phyloP scores from a whole-genome alignment of 2,113 vertebrate species.

The Trochalopteron elliotii region DNA sequence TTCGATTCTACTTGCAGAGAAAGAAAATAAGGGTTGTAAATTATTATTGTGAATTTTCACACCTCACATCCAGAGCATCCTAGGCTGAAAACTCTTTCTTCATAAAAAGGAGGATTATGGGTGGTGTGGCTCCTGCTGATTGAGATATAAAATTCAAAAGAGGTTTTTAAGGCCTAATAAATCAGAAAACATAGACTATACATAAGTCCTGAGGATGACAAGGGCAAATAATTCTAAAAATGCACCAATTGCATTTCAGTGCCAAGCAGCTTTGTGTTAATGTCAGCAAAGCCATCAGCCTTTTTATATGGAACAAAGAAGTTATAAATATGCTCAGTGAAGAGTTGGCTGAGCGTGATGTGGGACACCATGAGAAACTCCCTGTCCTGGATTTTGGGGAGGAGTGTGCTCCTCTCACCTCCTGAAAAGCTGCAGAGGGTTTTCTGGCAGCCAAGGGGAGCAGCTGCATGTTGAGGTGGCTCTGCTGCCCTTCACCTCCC shows the following conservation, averaged over 20 bases:
- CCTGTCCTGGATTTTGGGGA: not conserved
- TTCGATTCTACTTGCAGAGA: not conserved
- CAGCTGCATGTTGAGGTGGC: not conserved
- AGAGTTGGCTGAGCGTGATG: not conserved
- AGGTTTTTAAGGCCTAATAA: not conserved
- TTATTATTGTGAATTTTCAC: not conserved
- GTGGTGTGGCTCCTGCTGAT: not conserved
- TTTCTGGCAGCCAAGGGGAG: not conserved
- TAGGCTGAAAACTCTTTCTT: not conserved
- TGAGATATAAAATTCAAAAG: not conserved
- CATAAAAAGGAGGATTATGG: not conserved
- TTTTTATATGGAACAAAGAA: not conserved
- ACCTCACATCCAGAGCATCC: fast-evolving
- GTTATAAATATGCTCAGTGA: not conserved
- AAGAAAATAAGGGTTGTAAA: not conserved
- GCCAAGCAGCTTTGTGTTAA: constrained; percentile 5
- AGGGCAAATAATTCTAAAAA: constrained; percentile 22
- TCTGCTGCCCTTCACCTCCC: not conserved
- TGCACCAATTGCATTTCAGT: not conserved
- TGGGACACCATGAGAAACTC: not conserved
- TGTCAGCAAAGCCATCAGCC: constrained; percentile 14
- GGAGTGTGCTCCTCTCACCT: not conserved
- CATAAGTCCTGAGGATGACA: not conserved
- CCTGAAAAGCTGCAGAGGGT: not conserved
- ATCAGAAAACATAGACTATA: not conserved